Base-by-base conservation (phyloP, 1,140 invertebrate genomes). In the Aphis craccivora region DNA sequence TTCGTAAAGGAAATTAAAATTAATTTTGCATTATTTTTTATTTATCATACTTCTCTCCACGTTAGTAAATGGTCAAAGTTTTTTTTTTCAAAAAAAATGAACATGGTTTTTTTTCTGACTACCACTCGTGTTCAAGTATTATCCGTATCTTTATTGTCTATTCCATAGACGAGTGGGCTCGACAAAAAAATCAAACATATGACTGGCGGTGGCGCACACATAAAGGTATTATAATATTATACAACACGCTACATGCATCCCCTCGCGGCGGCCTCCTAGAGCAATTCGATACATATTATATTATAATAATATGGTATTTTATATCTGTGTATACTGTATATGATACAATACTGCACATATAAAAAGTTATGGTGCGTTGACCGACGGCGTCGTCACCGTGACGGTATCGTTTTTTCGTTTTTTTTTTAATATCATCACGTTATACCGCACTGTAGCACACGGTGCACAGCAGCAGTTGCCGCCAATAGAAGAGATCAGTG, bases 301-400 rank as follows among this genome's bases (percentile, higher is more conserved):
- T 67, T 67, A 67, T 67, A 67, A 67, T 67, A 1, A 0, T 67
- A 67, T 14, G 30, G 30, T 67, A n/a, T 67, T 67, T n/a, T 67
- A 67, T 67, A 14, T 14, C 60, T n/a, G 30, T 76, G 14, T 76
- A n/a, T n/a, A 76, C n/a, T 76, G 4, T 76, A n/a, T n/a, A 76
- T 76, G 30, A 60, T 76, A 76, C 14, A n/a, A 76, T 76, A n/a
- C 60, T n/a, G 30, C 11, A 76, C n/a, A 18, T 76, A 14, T 25
- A 67, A n/a, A 76, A n/a, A 76, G 60, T 76, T 76, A 76, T n/a
- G 25, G 91, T 93, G 81, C 91, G 76, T 93, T 93, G 91, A 93
- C 91, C 81, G 91, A 7, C 37, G 37, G 7, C 40, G 53, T 76
- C 60, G 30, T 76, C 30, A 67, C 60, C 20, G 53, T 91, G 67